These are phyloP conservation scores for Diploscapter pachys DNA, from an alignment of 1,140 invertebrate species.

Conservation along the genomic window DNA sequence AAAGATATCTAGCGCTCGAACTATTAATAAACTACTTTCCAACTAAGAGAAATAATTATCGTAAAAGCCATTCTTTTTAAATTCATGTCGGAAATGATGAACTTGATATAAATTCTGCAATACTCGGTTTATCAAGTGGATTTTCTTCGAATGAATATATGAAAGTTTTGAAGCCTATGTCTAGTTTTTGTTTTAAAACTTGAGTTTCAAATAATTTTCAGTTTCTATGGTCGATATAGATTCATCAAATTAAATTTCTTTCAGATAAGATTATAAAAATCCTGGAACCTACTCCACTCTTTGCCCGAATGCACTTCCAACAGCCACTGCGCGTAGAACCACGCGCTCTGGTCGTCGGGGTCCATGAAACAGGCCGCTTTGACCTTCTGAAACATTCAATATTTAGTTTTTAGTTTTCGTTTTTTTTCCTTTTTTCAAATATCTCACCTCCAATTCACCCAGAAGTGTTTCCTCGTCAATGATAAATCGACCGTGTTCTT, in stretches of 20 bases:
- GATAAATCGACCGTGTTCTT: neutral
- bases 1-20: neutral
- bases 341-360: slow-evolving; percentile 29
- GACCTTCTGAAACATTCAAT: slow-evolving; percentile 22
- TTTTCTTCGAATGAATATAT: neutral
- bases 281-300: slow-evolving; percentile 18
- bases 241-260: neutral
- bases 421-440: slow-evolving; percentile 7
- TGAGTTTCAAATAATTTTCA: neutral
- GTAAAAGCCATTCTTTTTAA: neutral
- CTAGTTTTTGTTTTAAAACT: neutral
- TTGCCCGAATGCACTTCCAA: slow-evolving; percentile 14
- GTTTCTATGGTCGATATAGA: neutral
- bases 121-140: neutral
- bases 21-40: neutral
- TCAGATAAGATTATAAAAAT: neutral
- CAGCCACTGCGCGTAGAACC: slow-evolving; percentile 22
- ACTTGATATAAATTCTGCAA: too few species aligned
- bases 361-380: slow-evolving; percentile 21
- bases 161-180: neutral
- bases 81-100: neutral
- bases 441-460: slow-evolving; percentile 1
- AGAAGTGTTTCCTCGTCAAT: neutral
- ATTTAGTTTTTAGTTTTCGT: neutral
- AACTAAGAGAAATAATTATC: neutral